phyloP scores from a whole-genome alignment of 2,888 invertebrate species.

The Aethes cnicana region DNA sequence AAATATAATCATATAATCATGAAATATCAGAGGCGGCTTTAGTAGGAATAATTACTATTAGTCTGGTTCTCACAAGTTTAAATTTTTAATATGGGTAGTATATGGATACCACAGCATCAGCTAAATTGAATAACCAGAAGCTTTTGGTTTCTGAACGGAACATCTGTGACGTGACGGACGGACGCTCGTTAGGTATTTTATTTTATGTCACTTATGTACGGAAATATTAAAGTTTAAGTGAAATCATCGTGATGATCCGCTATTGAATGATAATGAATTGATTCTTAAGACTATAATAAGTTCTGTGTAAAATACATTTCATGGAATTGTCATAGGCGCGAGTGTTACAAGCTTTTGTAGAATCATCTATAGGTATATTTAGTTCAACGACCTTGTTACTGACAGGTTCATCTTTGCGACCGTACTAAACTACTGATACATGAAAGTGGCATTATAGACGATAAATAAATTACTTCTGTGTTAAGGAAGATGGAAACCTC shows the following conservation, averaged over 20 bases:
- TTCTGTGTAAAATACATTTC: constrained; percentile 41
- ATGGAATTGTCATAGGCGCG: constrained; percentile 44
- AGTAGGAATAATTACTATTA: too few relatives aligned
- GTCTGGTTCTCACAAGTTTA: too few relatives aligned
- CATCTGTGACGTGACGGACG: constrained; percentile 38
- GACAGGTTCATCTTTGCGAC: constrained; percentile 80
- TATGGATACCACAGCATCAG: constrained; percentile 25
- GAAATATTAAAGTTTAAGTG: constrained; percentile 44
- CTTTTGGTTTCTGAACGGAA: constrained; percentile 46
- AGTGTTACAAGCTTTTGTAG: constrained; percentile 53
- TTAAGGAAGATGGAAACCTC: constrained; percentile 73
- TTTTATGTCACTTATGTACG: constrained; percentile 57
- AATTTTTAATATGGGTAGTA: too few relatives aligned
- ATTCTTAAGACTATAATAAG: constrained; percentile 12
- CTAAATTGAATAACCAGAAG: too few relatives aligned
- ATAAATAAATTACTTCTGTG: constrained; percentile 53
- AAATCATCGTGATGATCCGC: constrained; percentile 41
- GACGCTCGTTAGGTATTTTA: constrained; percentile 56
- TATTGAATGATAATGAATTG: constrained; percentile 1
- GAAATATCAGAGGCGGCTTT: too few relatives aligned
- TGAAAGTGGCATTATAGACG: constrained; percentile 70
- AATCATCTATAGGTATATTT: constrained; percentile 77
- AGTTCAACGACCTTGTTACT: constrained; percentile 83
- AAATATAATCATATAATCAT: too few relatives aligned
- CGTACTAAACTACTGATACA: constrained; percentile 73